Base-by-base conservation (phyloP, 2,888 invertebrate genomes). In the Dorcus parallelipipedus region DNA sequence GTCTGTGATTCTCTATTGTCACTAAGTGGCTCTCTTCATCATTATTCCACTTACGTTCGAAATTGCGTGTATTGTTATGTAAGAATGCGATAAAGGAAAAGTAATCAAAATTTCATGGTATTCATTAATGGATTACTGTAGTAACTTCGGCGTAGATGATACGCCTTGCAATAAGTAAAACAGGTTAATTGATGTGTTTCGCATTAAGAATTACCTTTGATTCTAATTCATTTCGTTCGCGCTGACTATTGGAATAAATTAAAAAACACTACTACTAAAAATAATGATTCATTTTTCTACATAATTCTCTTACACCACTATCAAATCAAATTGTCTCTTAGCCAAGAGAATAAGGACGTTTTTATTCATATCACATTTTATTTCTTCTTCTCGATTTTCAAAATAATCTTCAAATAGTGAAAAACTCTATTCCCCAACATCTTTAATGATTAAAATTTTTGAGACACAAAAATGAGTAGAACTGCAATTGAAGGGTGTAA, bases 111-210 rank as follows among this genome's bases (percentile, higher is more conserved):
- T 62, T 65, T 67, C 61, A 66, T 62, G 56, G 53, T 58, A 49
- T 54, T 62, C 66, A 64, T 67, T 71, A 71, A 70, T 71, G 71
- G 71, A 69, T 68, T 71, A 69, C 60, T 61, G 67, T 68, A 58
- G 68, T 70, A 64, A 67, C 62, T 64, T 62, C 62, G 61, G 38
- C 38, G 61, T 56, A 52, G 57, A 60, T 60, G 63, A 65, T 65
- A 63, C 47, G 60, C 48, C 53, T 58, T 48, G 56, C 59, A 58
- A 60, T 58, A 58, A 56, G 56, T 42, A 58, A 64, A 64, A 64
- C 56, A 56, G 60, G 61, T 56, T 64, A 64, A 65, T 65, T 63
- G 60, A 54, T 51, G 54, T 54, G 48, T 47, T 52, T 59, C 55
- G 45, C 56, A 50, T 56, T 41, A 33, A 38, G 14, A 23, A 40